Evolutionary conservation across 2,797 vertebrate genomes (phyloP), one percentile per base, ranked within the genome.

Genomic region (Triplophysa yarkandensis): DNA sequence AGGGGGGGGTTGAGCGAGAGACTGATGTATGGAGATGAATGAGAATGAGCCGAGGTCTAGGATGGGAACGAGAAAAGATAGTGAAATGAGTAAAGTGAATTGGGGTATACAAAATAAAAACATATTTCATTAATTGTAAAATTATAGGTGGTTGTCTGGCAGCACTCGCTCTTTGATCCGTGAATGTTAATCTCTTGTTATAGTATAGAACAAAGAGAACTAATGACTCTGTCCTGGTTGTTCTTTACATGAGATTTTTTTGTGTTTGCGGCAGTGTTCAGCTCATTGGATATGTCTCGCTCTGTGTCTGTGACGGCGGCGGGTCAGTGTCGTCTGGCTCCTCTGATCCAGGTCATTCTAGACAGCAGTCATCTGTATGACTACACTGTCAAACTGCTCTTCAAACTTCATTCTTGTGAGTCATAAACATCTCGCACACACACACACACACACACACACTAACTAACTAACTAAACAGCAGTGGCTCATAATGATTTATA

Each of bases 321-420:
- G 0, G 97, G 97, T 25, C 97, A 98, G 91, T 99, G 97, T 85
- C 97, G 97, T n/a, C 89, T 99, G 30, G 96, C 97, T 11, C 97
- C 97, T 0, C 94, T 99, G 77, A 98, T 98, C 85, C 97, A 98
- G 85, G 96, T 98, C 80, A 97, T 98, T 79, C 83, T 98, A 86
- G 97, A 99, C 91, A 90, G 91, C 89, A 99, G 97, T 91, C 96
- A 98, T 84, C 93, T 99, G 82, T 99, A 99, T 0, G 96, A 99
- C 88, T 99, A 98, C 89, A 96, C 94, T 0, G 97, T 99, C 85
- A 98, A 98, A 84, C 93, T 98, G 67, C 95, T 99, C 82, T 99
- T 99, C 88, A 98, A 98, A 83, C 95, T 99, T 27, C 97, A 99
- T 83, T 98, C 96, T 81, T 98, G 97, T 99, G 86, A 98, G 97